These are phyloP conservation scores for Sprattus sprattus DNA, from an alignment of 2,113 vertebrate genomes.

Conservation along the genomic window DNA sequence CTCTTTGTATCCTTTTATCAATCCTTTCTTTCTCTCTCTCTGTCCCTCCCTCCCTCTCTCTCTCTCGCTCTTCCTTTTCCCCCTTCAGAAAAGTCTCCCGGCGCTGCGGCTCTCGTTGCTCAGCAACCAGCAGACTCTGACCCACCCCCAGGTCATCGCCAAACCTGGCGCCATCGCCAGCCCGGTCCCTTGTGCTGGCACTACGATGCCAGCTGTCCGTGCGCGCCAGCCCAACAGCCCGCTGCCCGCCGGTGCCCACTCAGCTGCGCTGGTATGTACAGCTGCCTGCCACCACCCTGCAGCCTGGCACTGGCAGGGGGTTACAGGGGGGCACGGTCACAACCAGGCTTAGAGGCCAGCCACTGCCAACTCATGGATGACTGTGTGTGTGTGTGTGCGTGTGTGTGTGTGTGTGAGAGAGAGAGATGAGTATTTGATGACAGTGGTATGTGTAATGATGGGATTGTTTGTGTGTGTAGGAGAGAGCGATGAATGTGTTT, in stretches of 20 bases:
- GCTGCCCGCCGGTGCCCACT: constrained; percentile 60
- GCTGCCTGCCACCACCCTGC: background rate
- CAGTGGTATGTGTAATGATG: too few relatives aligned
- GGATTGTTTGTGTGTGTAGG: constrained; percentile 4
- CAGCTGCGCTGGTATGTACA: constrained; percentile 76
- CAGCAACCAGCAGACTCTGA: constrained; percentile 80
- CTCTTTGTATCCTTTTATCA: background rate
- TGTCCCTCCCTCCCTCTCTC: background rate
- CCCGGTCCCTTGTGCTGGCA: constrained; percentile 64
- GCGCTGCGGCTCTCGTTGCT: constrained; percentile 82
- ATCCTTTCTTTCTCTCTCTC: background rate
- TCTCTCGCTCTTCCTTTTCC: background rate
- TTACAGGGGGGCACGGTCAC: background rate
- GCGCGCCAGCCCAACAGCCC: constrained; percentile 79
- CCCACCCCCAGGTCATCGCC: constrained; percentile 70
- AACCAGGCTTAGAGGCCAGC: too few relatives aligned
- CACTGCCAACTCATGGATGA: too few relatives aligned
- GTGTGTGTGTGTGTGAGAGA: background rate
- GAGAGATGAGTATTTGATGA: background rate
- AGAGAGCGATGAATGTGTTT: background rate
- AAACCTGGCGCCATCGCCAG: constrained; percentile 63
- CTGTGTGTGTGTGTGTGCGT: background rate
- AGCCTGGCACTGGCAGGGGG: background rate
- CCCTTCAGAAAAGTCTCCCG: constrained; percentile 82
- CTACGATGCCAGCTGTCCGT: constrained; percentile 72